These are phyloP conservation scores for Brachypteracias leptosomus DNA, from an alignment of 2,113 vertebrate species.

Conservation along the genomic window DNA sequence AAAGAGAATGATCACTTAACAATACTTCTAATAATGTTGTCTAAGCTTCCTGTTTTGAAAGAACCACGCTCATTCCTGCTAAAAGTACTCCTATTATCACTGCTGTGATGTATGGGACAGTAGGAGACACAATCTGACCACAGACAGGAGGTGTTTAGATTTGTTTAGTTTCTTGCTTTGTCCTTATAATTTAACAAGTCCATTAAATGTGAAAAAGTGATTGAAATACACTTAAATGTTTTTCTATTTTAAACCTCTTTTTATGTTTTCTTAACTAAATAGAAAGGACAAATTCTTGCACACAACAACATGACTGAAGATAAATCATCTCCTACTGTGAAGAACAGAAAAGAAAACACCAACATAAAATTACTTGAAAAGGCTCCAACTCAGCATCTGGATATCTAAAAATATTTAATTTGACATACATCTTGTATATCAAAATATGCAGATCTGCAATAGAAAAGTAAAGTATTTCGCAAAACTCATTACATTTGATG, in stretches of 20 bases:
- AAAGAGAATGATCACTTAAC: constrained; percentile 63
- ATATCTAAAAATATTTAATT: background rate
- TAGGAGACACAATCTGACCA: background rate
- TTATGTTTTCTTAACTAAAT: background rate
- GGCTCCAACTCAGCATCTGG: background rate
- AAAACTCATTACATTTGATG: background rate
- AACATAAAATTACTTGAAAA: background rate
- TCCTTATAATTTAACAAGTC: constrained; percentile 28
- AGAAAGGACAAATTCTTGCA: background rate
- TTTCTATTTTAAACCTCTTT: background rate
- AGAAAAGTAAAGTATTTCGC: background rate
- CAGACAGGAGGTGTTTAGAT: background rate
- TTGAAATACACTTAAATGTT: background rate
- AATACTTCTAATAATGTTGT: constrained; percentile 63
- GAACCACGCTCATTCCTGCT: constrained; percentile 15
- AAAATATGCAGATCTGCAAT: background rate
- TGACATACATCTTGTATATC: background rate
- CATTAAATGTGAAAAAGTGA: constrained; percentile 9
- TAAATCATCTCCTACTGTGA: background rate
- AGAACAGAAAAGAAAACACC: background rate
- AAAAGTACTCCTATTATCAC: constrained; percentile 19
- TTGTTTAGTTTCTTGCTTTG: constrained; percentile 9
- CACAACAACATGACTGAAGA: background rate
- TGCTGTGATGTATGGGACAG: background rate
- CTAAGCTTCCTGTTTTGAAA: constrained; percentile 31